A percentile compares a stretch with the other conserved stretches of the same genome.
phyloP scores from a whole-genome alignment of 2,113 vertebrate species.

The Perca schrenkii region DNA sequence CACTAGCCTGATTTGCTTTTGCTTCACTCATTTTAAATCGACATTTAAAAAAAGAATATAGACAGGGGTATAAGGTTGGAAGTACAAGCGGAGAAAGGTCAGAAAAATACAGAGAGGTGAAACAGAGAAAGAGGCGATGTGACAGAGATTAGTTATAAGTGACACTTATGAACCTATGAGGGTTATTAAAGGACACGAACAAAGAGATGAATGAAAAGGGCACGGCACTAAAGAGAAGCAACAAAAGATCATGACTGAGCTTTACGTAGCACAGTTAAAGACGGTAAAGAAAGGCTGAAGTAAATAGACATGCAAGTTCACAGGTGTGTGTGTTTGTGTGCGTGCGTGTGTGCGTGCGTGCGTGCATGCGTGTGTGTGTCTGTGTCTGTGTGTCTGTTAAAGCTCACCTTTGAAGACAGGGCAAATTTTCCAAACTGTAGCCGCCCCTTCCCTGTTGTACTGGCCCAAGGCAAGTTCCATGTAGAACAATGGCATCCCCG shows the following conservation, averaged over 20 bases:
- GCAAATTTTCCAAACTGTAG: conserved; percentile 98
- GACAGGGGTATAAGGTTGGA: conserved; percentile 10
- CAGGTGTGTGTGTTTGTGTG: neutral
- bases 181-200: conserved; percentile 44
- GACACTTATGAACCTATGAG: conserved; percentile 41
- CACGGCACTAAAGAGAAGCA: conserved; percentile 22
- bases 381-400: conserved; percentile 16
- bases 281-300: conserved; percentile 36
- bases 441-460: conserved; percentile 96
- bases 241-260: conserved; percentile 17
- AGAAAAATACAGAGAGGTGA: conserved; percentile 26
- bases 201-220: conserved; percentile 56
- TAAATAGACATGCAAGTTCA: neutral
- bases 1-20: conserved; percentile 4
- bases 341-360: neutral
- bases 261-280: conserved; percentile 12
- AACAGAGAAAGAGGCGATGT: conserved; percentile 2
- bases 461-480: conserved; percentile 99
- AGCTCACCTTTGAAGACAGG: conserved; percentile 96
- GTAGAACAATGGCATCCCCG: conserved; percentile 99
- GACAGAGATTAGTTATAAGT: conserved; percentile 41
- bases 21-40: conserved; percentile 25
- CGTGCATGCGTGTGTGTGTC: neutral
- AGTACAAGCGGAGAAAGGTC: conserved; percentile 12
- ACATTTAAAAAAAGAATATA: conserved; percentile 37